A percentile compares a stretch with the other conserved stretches of the same genome.
These are phyloP conservation scores for Holocentrus rufus DNA, from an alignment of 2,797 vertebrate genomes.

Conservation along the genomic window DNA sequence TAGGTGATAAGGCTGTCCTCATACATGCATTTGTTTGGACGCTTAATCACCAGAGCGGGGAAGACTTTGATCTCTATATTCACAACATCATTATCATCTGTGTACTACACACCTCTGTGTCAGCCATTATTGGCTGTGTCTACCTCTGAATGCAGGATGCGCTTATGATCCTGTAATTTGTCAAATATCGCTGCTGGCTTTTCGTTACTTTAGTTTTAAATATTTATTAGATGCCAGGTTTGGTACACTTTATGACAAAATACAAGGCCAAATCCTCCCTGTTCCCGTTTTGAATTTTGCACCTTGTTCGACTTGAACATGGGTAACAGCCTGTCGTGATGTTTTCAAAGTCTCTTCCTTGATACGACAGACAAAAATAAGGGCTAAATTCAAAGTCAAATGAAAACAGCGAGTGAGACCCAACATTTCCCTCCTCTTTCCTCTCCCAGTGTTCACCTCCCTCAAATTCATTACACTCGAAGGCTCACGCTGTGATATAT, in stretches of 20 bases:
- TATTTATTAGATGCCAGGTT: conserved; percentile 44
- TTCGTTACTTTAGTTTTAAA: conserved; percentile 29
- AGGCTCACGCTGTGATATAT: conserved; percentile 56
- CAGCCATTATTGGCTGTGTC: conserved; percentile 61
- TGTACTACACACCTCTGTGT: conserved; percentile 60
- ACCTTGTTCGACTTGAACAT: neutral
- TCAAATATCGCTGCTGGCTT: conserved; percentile 37
- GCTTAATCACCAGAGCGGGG: conserved; percentile 67
- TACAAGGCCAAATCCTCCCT: conserved; percentile 8
- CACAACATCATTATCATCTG: conserved; percentile 75
- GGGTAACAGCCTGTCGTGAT: neutral
- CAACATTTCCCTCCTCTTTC: conserved; percentile 47
- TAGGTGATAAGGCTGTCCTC: conserved; percentile 77
- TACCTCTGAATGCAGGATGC: conserved; percentile 38
- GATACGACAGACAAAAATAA: conserved; percentile 17
- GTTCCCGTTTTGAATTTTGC: neutral
- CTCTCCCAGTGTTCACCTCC: conserved; percentile 53
- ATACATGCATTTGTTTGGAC: conserved; percentile 69
- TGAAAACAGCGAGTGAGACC: conserved; percentile 30
- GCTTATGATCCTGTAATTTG: conserved; percentile 62
- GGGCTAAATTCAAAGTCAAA: conserved; percentile 38
- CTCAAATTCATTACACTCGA: conserved; percentile 57
- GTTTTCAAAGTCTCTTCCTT: neutral
- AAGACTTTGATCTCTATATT: conserved; percentile 78
- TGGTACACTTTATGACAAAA: conserved; percentile 29